These are phyloP conservation scores for Ochlodes sylvanus DNA, from an alignment of 2,888 invertebrate species.

Conservation along the genomic window DNA sequence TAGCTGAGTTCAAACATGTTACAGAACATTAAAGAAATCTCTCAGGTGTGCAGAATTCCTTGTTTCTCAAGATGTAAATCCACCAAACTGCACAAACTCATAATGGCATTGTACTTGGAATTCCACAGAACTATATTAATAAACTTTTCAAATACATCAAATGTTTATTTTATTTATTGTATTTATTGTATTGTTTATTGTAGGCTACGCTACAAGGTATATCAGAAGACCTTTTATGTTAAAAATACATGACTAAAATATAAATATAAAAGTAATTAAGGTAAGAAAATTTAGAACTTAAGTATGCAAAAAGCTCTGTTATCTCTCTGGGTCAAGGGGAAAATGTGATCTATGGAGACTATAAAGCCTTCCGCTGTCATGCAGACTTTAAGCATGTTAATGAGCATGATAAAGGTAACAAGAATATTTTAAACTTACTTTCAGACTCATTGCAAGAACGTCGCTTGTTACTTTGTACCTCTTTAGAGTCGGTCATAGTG, in stretches of 20 bases:
- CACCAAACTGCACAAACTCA: too few relatives aligned
- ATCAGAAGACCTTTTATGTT: not conserved
- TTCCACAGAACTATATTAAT: too few relatives aligned
- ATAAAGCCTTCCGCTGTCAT: slow-evolving; percentile 30
- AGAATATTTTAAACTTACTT: slow-evolving; percentile 20
- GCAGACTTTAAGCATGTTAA: slow-evolving; percentile 26
- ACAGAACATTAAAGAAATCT: too few relatives aligned
- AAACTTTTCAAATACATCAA: too few relatives aligned
- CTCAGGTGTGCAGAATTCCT: too few relatives aligned
- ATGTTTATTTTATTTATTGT: too few relatives aligned
- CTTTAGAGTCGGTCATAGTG: slow-evolving; percentile 36
- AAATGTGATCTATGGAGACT: slow-evolving; percentile 32
- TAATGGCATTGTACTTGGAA: too few relatives aligned
- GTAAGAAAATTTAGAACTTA: not conserved
- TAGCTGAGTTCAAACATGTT: too few relatives aligned
- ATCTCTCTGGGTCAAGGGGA: slow-evolving; percentile 30
- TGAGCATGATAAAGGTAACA: slow-evolving; percentile 3
- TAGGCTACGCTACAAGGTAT: too few relatives aligned
- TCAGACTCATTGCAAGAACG: slow-evolving; percentile 37
- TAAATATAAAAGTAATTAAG: not conserved
- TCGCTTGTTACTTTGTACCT: slow-evolving; percentile 40
- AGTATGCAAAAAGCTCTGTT: slow-evolving; percentile 24
- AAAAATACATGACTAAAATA: slow-evolving; percentile 4
- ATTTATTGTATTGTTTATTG: too few relatives aligned
- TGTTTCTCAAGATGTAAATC: too few relatives aligned